Evolutionary conservation across 1,140 invertebrate species (phyloP).

Genomic region (Ctenoplectra terminalis): DNA sequence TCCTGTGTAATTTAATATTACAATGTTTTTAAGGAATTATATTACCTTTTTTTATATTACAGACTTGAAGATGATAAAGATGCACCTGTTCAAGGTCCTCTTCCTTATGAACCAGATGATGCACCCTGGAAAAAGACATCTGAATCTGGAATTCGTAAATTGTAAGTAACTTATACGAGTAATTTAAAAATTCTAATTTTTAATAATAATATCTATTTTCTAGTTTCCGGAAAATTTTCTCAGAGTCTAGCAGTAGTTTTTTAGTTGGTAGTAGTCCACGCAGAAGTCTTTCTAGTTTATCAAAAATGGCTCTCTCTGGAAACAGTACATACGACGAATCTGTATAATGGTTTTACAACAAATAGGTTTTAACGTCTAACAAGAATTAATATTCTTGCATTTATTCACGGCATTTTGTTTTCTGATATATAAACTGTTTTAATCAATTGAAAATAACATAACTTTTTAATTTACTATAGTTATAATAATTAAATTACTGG

Average conservation of each 20-base stretch:
- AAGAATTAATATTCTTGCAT: slow-evolving; percentile 6
- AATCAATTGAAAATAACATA: neutral
- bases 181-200: slow-evolving; percentile 1
- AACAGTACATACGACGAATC: slow-evolving; percentile 80
- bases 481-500: slow-evolving; percentile 1
- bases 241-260: slow-evolving; percentile 85
- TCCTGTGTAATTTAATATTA: neutral
- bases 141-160: slow-evolving; percentile 95
- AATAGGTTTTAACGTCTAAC: slow-evolving; percentile 41
- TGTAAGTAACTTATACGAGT: slow-evolving; percentile 87
- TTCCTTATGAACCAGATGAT: slow-evolving; percentile 97
- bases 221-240: slow-evolving; percentile 89
- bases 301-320: slow-evolving; percentile 87
- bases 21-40: neutral
- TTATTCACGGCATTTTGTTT: slow-evolving; percentile 14
- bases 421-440: neutral
- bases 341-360: slow-evolving; percentile 60
- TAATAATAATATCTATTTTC: slow-evolving; percentile 53
- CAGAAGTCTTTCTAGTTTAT: slow-evolving; percentile 88
- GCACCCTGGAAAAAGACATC: slow-evolving; percentile 93
- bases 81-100: slow-evolving; percentile 96
- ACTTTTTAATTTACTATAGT: neutral
- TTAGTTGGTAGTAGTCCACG: slow-evolving; percentile 86
- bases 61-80: slow-evolving; percentile 86
- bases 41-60: neutral